Evolutionary conservation across 2,888 invertebrate genomes (phyloP).

Genomic region (Chironomus tentans): DNA sequence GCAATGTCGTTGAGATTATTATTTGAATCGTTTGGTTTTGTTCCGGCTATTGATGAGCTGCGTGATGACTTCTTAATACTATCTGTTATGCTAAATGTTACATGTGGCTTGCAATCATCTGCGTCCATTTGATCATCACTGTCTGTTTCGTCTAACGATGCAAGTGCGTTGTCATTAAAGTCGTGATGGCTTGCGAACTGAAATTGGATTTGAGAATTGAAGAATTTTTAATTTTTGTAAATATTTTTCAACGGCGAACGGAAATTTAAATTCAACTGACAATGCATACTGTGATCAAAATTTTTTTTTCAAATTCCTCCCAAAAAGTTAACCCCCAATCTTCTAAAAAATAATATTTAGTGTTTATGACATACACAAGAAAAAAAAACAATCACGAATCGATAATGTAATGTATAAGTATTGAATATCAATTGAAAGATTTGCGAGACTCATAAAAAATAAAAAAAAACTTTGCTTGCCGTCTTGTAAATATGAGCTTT

Average conservation of each 20-base stretch:
- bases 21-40: neutral
- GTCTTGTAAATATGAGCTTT: slow-evolving; percentile 22
- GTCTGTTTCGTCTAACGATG: neutral
- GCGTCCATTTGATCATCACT: slow-evolving; percentile 8
- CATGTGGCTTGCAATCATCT: neutral
- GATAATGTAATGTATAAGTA: neutral
- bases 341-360: no score
- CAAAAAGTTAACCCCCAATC: no score
- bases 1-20: neutral
- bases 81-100: slow-evolving; percentile 14
- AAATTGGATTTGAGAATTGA: no score
- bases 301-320: no score
- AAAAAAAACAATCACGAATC: no score
- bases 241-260: no score
- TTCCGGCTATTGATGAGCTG: neutral
- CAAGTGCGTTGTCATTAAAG: no score
- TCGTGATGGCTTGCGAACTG: neutral
- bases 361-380: no score
- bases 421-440: slow-evolving; percentile 19
- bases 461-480: neutral
- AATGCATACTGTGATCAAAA: no score
- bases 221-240: no score
- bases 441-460: slow-evolving; percentile 23
- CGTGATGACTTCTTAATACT: neutral
- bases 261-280: no score